These are phyloP conservation scores for Anastrepha ludens DNA, from an alignment of 1,140 invertebrate genomes.

Conservation along the genomic window DNA sequence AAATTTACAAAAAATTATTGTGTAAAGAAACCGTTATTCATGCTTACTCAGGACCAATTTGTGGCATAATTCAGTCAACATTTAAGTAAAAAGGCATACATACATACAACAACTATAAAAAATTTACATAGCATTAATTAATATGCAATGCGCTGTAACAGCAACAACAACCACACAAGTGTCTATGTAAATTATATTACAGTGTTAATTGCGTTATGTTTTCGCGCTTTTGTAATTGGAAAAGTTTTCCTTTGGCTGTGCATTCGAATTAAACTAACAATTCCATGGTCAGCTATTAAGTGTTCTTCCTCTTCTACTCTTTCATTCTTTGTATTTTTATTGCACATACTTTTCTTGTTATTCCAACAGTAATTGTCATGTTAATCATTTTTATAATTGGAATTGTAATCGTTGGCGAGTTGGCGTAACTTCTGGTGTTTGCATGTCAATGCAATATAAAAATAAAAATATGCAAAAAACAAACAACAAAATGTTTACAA, in stretches of 20 bases:
- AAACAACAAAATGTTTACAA: too few species aligned
- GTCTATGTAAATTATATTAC: not conserved
- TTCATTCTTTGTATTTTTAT: not conserved
- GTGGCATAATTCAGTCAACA: constrained; percentile 16
- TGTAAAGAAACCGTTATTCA: not conserved
- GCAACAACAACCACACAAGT: not conserved
- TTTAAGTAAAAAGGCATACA: not conserved
- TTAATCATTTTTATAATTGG: constrained; percentile 11
- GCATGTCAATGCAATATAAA: too few species aligned
- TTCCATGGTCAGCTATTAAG: not conserved
- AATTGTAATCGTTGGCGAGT: not conserved
- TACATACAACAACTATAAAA: not conserved
- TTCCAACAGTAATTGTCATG: constrained; percentile 30
- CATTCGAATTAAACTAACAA: not conserved
- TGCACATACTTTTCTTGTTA: not conserved
- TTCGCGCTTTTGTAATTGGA: not conserved
- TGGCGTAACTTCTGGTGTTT: not conserved
- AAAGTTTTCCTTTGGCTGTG: not conserved
- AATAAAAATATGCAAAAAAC: too few species aligned
- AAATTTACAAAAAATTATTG: too few species aligned
- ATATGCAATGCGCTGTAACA: not conserved
- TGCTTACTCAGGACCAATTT: not conserved
- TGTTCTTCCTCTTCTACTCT: not conserved
- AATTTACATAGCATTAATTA: not conserved
- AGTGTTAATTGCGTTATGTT: not conserved